Percentiles rank a stretch among this genome's conserved stretches.
Evolutionary conservation across 30 jellyfish, hydroid and myxozoan genomes (phyloP).

Genomic region (Sanderia malayensis): DNA sequence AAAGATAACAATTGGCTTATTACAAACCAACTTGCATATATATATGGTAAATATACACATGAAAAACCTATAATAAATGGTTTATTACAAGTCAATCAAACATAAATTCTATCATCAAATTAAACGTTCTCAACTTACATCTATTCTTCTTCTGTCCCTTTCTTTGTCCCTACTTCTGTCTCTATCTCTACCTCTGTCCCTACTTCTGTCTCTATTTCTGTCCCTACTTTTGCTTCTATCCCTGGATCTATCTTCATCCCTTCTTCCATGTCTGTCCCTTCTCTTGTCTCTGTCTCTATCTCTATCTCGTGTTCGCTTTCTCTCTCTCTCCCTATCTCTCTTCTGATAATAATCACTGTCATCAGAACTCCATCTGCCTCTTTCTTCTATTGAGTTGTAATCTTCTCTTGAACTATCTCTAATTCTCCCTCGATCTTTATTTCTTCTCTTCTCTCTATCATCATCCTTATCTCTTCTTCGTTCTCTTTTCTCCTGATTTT

Average conservation of each 20-base stretch:
- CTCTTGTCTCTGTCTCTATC: constrained; percentile 26
- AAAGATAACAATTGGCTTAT: not conserved
- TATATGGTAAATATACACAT: too few species aligned
- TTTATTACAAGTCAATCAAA: too few species aligned
- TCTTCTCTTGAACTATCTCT: too few species aligned
- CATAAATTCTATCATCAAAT: too few species aligned
- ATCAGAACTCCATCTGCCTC: too few species aligned
- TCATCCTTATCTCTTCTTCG: constrained; percentile 4
- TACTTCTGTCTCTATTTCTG: constrained; percentile 29
- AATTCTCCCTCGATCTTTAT: constrained; percentile 40
- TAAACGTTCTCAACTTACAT: too few species aligned
- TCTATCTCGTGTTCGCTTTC: constrained; percentile 17
- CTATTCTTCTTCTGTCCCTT: constrained; percentile 53
- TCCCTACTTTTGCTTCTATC: constrained; percentile 22
- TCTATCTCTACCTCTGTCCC: constrained; percentile 37
- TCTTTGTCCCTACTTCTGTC: constrained; percentile 50
- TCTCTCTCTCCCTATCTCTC: constrained; percentile 35
- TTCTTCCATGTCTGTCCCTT: constrained; percentile 7
- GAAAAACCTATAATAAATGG: too few species aligned
- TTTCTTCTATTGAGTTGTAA: too few species aligned
- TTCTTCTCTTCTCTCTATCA: constrained; percentile 25
- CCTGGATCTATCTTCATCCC: constrained; percentile 14
- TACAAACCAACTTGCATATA: too few species aligned
- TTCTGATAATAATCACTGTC: too few species aligned
- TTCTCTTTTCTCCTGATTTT: too few species aligned